Base-by-base conservation (phyloP, 2,888 invertebrate species). In the Heliconius ethilla region DNA sequence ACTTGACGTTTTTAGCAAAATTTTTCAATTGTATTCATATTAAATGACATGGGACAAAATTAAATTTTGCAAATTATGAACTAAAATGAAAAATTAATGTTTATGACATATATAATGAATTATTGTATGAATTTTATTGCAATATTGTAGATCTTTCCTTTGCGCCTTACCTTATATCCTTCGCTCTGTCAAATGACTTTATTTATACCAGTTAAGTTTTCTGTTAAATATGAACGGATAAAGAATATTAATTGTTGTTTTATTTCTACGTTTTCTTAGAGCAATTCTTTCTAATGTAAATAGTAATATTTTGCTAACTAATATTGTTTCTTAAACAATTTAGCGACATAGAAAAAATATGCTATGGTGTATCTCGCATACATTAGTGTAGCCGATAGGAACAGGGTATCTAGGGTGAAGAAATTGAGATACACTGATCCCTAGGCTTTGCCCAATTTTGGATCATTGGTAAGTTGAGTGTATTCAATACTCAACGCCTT, bases 191-290 rank as follows among this genome's bases (percentile, higher is more conserved):
- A 81, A 81, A 79, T 79, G 76, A 76, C 78, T 79, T 81, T 81
- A 81, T 81, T 81, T 81, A 80, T 79, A 78, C 69, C 80, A 77
- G 80, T 81, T 81, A 81, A 74, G 79, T 81, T 81, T 80, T 78
- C 80, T 81, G 80, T 81, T 81, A 78, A 82, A 83, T 81, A 82
- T 79, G 81, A 82, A 82, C 78, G 77, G 81, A 83, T 81, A 80
- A 82, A 81, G 76, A 67, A 74, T 79, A 79, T 29, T 51, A 67
- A 75, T 75, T 81, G 65, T 78, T 79, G 82, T 81, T 83, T 83
- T 80, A 80, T 81, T 81, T 79, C 3, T 27, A 62, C n/a, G 11
- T 25, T 62, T 29, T 15, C 9, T 67, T 67, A 27, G 0, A 63
- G 13, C 13, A 13, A 63, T 25, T 5, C 15, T 27, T 27, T 29